Evolutionary conservation across 2,888 invertebrate species (phyloP).

Genomic region (Copidosoma aretas): DNA sequence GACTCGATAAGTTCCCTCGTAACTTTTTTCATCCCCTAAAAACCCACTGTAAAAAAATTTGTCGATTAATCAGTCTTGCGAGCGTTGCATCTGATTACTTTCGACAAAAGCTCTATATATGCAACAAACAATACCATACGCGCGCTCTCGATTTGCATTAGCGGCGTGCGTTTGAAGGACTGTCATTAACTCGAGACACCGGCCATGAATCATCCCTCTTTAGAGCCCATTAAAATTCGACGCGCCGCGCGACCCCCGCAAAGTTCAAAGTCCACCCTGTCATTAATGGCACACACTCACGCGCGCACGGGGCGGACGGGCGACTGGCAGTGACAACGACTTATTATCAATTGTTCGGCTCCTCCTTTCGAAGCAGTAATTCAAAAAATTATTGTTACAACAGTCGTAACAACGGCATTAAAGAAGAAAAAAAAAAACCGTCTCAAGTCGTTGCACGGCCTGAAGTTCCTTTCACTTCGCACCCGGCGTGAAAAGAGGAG

Average conservation of each 20-base stretch:
- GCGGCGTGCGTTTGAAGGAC: conserved; percentile 33
- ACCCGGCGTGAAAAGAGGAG: too few species aligned
- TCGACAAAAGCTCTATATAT: not conserved
- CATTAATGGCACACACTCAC: conserved; percentile 31
- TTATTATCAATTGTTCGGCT: conserved; percentile 37
- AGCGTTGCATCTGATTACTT: not conserved
- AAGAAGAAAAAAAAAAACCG: too few species aligned
- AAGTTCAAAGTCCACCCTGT: conserved; percentile 39
- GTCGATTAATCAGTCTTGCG: too few species aligned
- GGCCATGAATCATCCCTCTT: conserved; percentile 39
- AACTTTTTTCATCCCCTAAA: too few species aligned
- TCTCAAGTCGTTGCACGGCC: too few species aligned
- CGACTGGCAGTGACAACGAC: conserved; percentile 38
- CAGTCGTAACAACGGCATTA: not conserved
- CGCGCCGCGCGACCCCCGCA: conserved; percentile 25
- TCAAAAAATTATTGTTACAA: not conserved
- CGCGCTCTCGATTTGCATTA: conserved; percentile 29
- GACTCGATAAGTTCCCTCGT: too few species aligned
- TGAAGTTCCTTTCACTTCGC: too few species aligned
- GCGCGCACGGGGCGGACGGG: not conserved
- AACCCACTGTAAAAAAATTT: too few species aligned
- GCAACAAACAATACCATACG: conserved; percentile 16
- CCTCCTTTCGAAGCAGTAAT: conserved; percentile 9
- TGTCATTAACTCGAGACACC: conserved; percentile 30
- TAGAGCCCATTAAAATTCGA: conserved; percentile 41